Evolutionary conservation across 2,888 invertebrate species (phyloP).

Genomic region (Nebria salina): DNA sequence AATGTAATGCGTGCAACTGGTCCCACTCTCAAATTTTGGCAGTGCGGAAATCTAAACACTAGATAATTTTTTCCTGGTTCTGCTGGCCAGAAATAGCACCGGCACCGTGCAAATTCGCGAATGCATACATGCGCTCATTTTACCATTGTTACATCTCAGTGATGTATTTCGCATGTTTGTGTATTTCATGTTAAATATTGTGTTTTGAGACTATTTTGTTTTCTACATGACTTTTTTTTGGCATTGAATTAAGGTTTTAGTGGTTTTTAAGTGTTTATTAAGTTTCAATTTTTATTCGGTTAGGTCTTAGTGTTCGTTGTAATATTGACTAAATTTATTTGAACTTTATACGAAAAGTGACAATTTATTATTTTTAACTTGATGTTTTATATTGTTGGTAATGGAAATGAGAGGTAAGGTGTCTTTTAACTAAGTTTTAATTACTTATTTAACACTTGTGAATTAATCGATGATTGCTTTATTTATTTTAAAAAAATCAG

Average conservation of each 20-base stretch:
- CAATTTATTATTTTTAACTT: neutral
- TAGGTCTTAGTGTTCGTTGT: neutral
- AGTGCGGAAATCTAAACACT: constrained; percentile 35
- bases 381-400: constrained; percentile 19
- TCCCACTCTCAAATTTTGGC: constrained; percentile 44
- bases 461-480: neutral
- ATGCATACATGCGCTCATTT: neutral
- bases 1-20: constrained; percentile 6
- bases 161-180: neutral
- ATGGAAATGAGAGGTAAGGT: constrained; percentile 46
- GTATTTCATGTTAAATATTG: too few species aligned
- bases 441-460: neutral
- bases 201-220: neutral
- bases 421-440: neutral
- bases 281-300: neutral
- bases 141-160: neutral
- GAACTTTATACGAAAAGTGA: neutral
- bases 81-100: constrained; percentile 35
- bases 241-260: neutral
- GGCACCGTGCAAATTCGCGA: neutral
- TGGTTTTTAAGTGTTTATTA: neutral
- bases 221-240: neutral
- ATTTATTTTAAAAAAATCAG: too few species aligned
- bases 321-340: neutral
- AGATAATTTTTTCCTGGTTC: constrained; percentile 41